Base-by-base conservation (phyloP, 2,797 vertebrate genomes). In the Chloroceryle amazona region DNA sequence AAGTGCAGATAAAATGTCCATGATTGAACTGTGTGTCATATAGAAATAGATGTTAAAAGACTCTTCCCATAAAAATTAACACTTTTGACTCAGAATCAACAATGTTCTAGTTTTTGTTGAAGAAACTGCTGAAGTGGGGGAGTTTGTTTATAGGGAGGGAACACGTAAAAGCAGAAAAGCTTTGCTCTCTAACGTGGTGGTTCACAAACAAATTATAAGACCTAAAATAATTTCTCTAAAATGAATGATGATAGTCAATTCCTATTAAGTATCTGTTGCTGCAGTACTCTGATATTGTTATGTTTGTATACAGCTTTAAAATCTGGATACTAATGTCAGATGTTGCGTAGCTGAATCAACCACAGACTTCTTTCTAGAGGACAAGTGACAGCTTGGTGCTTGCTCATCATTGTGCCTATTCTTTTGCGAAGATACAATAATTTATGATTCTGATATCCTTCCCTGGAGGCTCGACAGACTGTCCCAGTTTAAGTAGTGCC, bases 381-480 rank as follows among this genome's bases (percentile, higher is more conserved):
- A 78, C 41, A 84, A 5, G 51, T 2, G 8, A 33, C 87, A 94
- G 62, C 80, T 93, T 81, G 41, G 37, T 75, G 78, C 81, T 89
- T 81, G 88, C 90, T 80, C 44, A 76, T 96, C 47, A 66, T 93
- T 94, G 84, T 26, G 19, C 54, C 44, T 25, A 0, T 63, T 92
- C 70, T 94, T 95, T 63, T 61, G 82, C 63, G 73, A 82, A 76
- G 76, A 67, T 73, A 14, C 0, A 90, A 33, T 86, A 89, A 95
- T 71, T 90, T 73, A 80, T 86, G 63, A 63, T 86, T 89, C 54
- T 73, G 55, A 57, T 94, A 80, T 42, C 81, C 71, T 89, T 92
- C 92, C 87, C 89, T 90, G 66, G 73, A 96, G 93, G 86, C 70
- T 95, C 31, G 84, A 74, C 91, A 95, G 81, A 74, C 91, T 95